Evolutionary conservation across 2,797 vertebrate species (phyloP).

Genomic region (Toxotes lorentzi): DNA sequence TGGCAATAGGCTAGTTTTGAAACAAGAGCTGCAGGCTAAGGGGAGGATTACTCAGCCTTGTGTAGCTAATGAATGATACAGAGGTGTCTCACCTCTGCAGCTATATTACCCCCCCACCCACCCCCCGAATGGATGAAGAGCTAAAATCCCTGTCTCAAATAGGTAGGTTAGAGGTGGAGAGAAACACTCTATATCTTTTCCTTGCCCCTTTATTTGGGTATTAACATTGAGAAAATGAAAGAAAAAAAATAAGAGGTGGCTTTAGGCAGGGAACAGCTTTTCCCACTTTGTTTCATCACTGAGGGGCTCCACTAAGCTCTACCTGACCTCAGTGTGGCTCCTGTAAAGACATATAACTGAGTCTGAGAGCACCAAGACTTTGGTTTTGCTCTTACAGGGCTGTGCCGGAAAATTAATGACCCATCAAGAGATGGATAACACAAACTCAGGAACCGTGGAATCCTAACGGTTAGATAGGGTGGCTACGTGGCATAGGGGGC

Average conservation of each 20-base stretch:
- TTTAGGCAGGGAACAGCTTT: slow-evolving; percentile 62
- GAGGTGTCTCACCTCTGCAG: slow-evolving; percentile 65
- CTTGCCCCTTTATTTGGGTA: slow-evolving; percentile 55
- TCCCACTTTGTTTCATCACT: slow-evolving; percentile 58
- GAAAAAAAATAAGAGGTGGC: slow-evolving; percentile 40
- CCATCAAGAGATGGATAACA: slow-evolving; percentile 26
- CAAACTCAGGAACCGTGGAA: slow-evolving; percentile 10
- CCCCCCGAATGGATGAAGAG: slow-evolving; percentile 54
- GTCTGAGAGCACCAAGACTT: slow-evolving; percentile 42
- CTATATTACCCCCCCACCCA: no score
- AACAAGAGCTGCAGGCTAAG: slow-evolving; percentile 77
- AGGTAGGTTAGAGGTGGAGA: slow-evolving; percentile 66
- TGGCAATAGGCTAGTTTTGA: slow-evolving; percentile 79
- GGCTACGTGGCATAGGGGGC: slow-evolving; percentile 16
- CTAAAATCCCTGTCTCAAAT: slow-evolving; percentile 66
- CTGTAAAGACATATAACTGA: slow-evolving; percentile 40
- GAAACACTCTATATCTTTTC: slow-evolving; percentile 58
- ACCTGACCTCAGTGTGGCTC: slow-evolving; percentile 60
- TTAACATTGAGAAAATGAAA: slow-evolving; percentile 56
- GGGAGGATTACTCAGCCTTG: slow-evolving; percentile 76
- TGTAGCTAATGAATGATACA: slow-evolving; percentile 74
- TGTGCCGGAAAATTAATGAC: background rate
- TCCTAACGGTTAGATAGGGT: slow-evolving; percentile 24
- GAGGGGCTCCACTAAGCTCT: slow-evolving; percentile 48
- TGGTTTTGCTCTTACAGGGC: slow-evolving; percentile 40